These are phyloP conservation scores for Capreolus pygargus DNA, from an alignment of 2,113 vertebrate genomes.

Conservation along the genomic window DNA sequence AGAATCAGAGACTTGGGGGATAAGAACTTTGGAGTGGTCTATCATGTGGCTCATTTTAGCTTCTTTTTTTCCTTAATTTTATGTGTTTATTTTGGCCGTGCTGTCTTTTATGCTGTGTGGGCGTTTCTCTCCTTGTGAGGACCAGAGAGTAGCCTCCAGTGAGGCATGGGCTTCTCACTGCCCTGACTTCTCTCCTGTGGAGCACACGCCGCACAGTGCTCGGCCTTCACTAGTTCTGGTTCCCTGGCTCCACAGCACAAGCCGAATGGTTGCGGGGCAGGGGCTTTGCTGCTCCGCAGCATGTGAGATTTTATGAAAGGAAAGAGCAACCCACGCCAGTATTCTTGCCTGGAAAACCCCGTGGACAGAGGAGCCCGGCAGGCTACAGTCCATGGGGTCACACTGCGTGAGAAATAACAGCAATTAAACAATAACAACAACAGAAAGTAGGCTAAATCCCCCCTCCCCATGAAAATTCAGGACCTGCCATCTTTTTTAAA, in stretches of 20 bases:
- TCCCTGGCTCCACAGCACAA: background rate
- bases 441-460: background rate
- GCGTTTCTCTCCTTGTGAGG: background rate
- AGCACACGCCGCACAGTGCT: accelerated
- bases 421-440: background rate
- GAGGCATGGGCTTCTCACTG: accelerated
- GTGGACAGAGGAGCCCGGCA: background rate
- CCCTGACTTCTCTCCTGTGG: background rate
- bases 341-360: background rate
- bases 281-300: background rate
- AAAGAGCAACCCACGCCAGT: background rate
- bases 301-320: background rate
- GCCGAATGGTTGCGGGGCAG: background rate
- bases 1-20: background rate
- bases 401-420: background rate
- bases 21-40: background rate
- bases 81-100: background rate
- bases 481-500: background rate
- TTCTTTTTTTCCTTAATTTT: background rate
- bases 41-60: background rate
- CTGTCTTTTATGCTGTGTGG: background rate
- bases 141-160: background rate
- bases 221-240: accelerated
- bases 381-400: background rate
- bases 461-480: background rate